phyloP scores from a whole-genome alignment of 1,140 invertebrate species.

The Pseudoatta argentina region DNA sequence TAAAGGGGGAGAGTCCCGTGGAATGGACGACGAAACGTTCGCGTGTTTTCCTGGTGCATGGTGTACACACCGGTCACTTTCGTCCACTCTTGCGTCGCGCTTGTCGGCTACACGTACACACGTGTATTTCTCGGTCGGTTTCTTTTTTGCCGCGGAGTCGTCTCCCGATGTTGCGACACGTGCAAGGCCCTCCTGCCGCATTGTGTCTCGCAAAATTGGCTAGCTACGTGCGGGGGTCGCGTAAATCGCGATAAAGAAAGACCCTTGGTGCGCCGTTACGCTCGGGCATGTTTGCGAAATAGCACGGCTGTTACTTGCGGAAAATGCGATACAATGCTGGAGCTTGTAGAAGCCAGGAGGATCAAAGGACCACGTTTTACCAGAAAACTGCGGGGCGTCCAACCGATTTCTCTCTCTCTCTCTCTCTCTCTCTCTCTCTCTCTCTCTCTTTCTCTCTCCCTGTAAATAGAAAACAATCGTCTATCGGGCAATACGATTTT shows the following conservation, averaged over 20 bases:
- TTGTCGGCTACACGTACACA: neutral
- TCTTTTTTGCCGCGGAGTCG: constrained; percentile 26
- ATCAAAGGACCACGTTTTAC: constrained; percentile 37
- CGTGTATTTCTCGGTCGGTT: neutral
- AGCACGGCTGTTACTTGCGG: constrained; percentile 49
- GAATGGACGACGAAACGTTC: constrained; percentile 21
- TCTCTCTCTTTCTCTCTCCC: neutral
- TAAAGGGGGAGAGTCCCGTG: constrained; percentile 51
- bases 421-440: neutral
- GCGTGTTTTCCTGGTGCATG: neutral
- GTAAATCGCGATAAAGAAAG: constrained; percentile 59
- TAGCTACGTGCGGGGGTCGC: constrained; percentile 13
- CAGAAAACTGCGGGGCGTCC: constrained; percentile 10
- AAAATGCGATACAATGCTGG: constrained; percentile 50
- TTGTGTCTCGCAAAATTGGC: constrained; percentile 60
- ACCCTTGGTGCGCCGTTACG: constrained; percentile 45
- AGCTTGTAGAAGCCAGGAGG: neutral
- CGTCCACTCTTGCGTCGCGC: neutral
- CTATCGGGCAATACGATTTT: constrained; percentile 21
- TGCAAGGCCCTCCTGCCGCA: constrained; percentile 13
- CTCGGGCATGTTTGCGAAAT: constrained; percentile 56
- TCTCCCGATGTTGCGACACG: constrained; percentile 34
- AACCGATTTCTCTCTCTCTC: neutral
- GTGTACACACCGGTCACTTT: constrained; percentile 8
- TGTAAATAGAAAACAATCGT: constrained; percentile 32